Conservation (phyloP, 2,113 vertebrate genomes). For the Anoura caudifer region DNA sequence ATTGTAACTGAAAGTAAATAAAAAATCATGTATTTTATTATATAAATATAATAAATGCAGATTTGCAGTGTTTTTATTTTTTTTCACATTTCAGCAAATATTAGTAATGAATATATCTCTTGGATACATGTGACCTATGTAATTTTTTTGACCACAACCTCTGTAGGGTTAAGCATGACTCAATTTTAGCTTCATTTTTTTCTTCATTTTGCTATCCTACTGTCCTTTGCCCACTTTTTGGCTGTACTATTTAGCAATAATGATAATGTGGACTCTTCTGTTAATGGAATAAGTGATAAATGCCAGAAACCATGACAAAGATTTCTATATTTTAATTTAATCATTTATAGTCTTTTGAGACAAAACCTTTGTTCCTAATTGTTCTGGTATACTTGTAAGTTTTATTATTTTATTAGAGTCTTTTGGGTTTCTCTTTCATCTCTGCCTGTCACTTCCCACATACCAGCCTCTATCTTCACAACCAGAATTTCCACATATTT, state of each 20-base stretch:
- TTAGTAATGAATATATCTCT: too few relatives aligned
- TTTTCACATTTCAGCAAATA: too few relatives aligned
- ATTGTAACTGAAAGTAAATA: too few relatives aligned
- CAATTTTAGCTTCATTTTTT: neutral
- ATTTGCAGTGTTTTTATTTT: too few relatives aligned
- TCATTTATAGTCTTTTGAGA: neutral
- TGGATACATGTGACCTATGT: too few relatives aligned
- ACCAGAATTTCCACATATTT: slow-evolving; percentile 39
- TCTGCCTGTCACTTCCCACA: neutral
- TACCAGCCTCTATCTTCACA: neutral
- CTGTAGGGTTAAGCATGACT: neutral
- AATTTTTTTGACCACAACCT: too few relatives aligned
- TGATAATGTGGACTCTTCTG: neutral
- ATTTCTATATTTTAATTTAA: neutral
- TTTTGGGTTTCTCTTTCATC: neutral
- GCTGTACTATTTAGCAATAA: neutral
- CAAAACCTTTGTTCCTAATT: neutral
- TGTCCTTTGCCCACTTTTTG: neutral
- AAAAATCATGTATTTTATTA: too few relatives aligned
- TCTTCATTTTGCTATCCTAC: neutral
- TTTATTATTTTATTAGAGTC: neutral
- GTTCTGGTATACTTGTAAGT: neutral
- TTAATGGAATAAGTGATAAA: neutral
- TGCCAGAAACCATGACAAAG: neutral
- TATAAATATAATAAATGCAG: too few relatives aligned